Percentiles rank a stretch among this genome's conserved stretches.
phyloP scores from a whole-genome alignment of 2,797 vertebrate species.

The Amblyraja radiata region DNA sequence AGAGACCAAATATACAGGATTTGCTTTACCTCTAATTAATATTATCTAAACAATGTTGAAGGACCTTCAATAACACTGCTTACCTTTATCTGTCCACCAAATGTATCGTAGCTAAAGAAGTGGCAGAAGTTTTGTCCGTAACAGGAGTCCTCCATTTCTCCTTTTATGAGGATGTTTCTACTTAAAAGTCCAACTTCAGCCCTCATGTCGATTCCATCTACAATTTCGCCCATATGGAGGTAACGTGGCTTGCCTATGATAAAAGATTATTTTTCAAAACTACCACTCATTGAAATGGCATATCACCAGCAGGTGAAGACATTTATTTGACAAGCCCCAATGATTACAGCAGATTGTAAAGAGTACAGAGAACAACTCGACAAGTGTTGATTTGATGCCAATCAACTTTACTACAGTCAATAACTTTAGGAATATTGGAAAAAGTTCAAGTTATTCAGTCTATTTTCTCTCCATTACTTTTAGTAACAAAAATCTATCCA shows the following conservation, averaged over 20 bases:
- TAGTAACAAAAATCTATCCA: too few relatives aligned
- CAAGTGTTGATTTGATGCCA: neutral
- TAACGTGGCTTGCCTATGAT: conserved; percentile 50
- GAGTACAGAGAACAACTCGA: neutral
- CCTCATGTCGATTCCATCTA: conserved; percentile 47
- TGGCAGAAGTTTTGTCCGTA: conserved; percentile 46
- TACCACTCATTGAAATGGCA: neutral
- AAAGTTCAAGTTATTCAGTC: too few relatives aligned
- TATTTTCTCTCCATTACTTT: too few relatives aligned
- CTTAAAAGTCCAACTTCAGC: conserved; percentile 48
- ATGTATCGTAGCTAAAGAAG: conserved; percentile 49
- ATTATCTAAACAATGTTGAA: neutral
- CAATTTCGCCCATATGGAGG: conserved; percentile 47
- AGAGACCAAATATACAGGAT: neutral
- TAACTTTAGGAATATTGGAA: neutral
- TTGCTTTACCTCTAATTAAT: neutral
- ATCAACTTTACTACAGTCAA: neutral
- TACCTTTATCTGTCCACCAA: conserved; percentile 52
- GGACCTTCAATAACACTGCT: conserved; percentile 40
- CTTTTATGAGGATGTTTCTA: conserved; percentile 50
- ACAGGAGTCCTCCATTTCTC: conserved; percentile 50
- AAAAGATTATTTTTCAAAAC: conserved; percentile 45
- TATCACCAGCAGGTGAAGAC: neutral
- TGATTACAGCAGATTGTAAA: neutral
- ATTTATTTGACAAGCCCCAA: conserved; percentile 39